Conservation (phyloP, 1,140 invertebrate genomes). For the Drosophila yakuba region DNA sequence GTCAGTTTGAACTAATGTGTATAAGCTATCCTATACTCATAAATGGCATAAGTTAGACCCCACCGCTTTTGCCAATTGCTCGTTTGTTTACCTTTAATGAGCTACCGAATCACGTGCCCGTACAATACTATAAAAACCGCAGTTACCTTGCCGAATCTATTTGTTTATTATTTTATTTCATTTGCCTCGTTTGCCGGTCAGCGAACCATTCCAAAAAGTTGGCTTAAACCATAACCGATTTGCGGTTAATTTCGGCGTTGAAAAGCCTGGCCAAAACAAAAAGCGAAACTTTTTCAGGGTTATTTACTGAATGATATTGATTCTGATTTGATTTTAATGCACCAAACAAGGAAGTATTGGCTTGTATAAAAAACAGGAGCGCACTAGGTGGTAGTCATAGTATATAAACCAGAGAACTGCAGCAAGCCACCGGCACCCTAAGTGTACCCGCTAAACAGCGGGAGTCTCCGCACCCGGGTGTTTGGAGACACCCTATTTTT, state of each 20-base stretch:
- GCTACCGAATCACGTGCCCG: slow-evolving; percentile 44
- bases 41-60: background rate
- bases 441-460: too few relatives aligned
- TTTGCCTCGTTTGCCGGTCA: slow-evolving; percentile 48
- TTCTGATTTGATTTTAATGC: slow-evolving; percentile 54
- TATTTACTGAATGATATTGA: slow-evolving; percentile 25
- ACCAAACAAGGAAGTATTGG: slow-evolving; percentile 43
- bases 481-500: too few relatives aligned
- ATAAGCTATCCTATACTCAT: too few relatives aligned
- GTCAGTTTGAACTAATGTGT: too few relatives aligned
- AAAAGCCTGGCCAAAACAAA: slow-evolving; percentile 45
- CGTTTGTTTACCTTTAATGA: slow-evolving; percentile 40
- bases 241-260: slow-evolving; percentile 38
- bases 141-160: slow-evolving; percentile 48
- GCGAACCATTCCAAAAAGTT: slow-evolving; percentile 20
- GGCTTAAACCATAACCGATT: slow-evolving; percentile 37
- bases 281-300: slow-evolving; percentile 37
- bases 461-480: too few relatives aligned
- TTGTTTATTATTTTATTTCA: slow-evolving; percentile 26
- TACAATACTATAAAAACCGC: slow-evolving; percentile 36
- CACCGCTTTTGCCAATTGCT: background rate
- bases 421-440: too few relatives aligned
- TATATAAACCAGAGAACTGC: too few relatives aligned
- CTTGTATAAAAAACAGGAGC: slow-evolving; percentile 8
- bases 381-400: background rate